A percentile compares a stretch with the other conserved stretches of the same genome.
phyloP scores from a whole-genome alignment of 1,140 invertebrate genomes.

The Drosophila suzukii region DNA sequence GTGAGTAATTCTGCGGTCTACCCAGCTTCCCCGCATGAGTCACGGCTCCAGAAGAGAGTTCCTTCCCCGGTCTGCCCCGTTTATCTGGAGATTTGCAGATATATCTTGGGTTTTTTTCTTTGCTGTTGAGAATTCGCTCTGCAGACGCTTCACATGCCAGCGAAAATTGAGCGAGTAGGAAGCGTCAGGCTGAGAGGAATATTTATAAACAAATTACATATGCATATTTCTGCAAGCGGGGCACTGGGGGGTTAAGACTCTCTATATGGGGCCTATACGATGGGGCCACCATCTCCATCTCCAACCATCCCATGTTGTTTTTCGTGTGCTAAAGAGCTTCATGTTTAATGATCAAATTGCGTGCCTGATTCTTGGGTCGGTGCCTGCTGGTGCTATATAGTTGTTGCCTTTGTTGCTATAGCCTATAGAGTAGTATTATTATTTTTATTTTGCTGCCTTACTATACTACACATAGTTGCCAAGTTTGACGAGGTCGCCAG shows the following conservation, averaged over 20 bases:
- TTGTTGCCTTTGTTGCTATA: slow-evolving; percentile 29
- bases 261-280: slow-evolving; percentile 47
- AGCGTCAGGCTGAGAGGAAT: slow-evolving; percentile 23
- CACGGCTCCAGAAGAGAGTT: slow-evolving; percentile 19
- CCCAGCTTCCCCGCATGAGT: slow-evolving; percentile 35
- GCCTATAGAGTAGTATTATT: slow-evolving; percentile 30
- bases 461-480: slow-evolving; percentile 44
- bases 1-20: slow-evolving; percentile 19
- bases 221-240: slow-evolving; percentile 63
- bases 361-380: slow-evolving; percentile 65
- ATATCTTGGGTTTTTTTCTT: slow-evolving; percentile 16
- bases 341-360: slow-evolving; percentile 82
- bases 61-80: background rate
- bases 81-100: slow-evolving; percentile 29
- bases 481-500: slow-evolving; percentile 55
- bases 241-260: background rate
- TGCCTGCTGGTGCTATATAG: slow-evolving; percentile 54
- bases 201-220: slow-evolving; percentile 79
- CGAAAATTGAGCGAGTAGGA: slow-evolving; percentile 20
- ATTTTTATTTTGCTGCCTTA: slow-evolving; percentile 20
- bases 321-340: slow-evolving; percentile 80
- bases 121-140: slow-evolving; percentile 34
- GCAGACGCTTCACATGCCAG: slow-evolving; percentile 39
- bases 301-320: slow-evolving; percentile 38
- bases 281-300: slow-evolving; percentile 35